Conservation (phyloP, 2,888 invertebrate species). For the Mantis religiosa region DNA sequence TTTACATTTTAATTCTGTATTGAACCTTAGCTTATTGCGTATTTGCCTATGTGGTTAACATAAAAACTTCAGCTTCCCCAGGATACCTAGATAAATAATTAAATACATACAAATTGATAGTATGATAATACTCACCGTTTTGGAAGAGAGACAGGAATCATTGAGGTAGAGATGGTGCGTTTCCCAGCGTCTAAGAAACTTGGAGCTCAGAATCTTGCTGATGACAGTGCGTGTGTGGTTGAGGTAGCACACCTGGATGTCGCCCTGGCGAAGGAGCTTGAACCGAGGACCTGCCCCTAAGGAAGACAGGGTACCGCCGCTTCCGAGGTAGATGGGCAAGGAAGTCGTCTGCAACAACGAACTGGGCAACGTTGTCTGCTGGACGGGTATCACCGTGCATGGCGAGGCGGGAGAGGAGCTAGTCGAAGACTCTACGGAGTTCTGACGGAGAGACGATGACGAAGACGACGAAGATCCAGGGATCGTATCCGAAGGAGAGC, state of each 20-base stretch:
- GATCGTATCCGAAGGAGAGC: background rate
- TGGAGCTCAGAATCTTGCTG: conserved; percentile 72
- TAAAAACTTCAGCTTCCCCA: too few species aligned
- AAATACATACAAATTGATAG: too few species aligned
- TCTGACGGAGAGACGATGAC: background rate
- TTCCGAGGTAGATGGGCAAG: conserved; percentile 8
- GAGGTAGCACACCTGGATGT: conserved; percentile 69
- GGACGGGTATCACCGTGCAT: background rate
- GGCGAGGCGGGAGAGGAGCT: conserved; percentile 4
- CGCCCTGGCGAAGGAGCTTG: conserved; percentile 67
- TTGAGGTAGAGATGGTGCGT: conserved; percentile 66
- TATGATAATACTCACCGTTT: conserved; percentile 56
- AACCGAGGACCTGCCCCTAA: conserved; percentile 52
- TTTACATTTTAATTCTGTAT: too few species aligned
- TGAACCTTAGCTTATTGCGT: too few species aligned
- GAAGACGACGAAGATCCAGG: conserved; percentile 3
- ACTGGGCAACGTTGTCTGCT: conserved; percentile 9
- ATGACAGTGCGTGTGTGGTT: conserved; percentile 74
- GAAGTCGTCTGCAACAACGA: conserved; percentile 5
- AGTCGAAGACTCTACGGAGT: conserved; percentile 10
- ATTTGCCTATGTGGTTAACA: too few species aligned
- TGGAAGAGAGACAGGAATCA: conserved; percentile 64
- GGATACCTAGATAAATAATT: too few species aligned
- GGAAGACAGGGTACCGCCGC: conserved; percentile 3
- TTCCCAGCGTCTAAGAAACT: conserved; percentile 74